Evolutionary conservation across 2,888 invertebrate species (phyloP).

Genomic region (Ligdia adustata): DNA sequence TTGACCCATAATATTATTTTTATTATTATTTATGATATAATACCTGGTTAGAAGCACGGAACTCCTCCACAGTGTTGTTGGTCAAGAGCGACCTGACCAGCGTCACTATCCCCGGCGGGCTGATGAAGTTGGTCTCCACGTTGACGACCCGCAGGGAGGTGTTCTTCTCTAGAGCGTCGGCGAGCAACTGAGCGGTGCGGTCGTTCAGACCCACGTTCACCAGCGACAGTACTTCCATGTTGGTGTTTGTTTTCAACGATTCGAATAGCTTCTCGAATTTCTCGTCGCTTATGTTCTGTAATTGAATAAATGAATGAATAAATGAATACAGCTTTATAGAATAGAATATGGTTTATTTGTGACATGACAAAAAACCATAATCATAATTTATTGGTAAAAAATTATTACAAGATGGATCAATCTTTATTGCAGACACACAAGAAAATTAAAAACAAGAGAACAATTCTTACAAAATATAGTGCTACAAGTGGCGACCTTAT

Average conservation of each 20-base stretch:
- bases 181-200: slow-evolving; percentile 91
- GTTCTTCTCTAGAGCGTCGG: slow-evolving; percentile 92
- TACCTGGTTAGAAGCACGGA: slow-evolving; percentile 99
- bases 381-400: no score
- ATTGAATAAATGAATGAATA: slow-evolving; percentile 34
- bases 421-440: no score
- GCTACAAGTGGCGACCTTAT: no score
- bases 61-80: slow-evolving; percentile 95
- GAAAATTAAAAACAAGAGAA: no score
- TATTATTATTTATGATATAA: no score
- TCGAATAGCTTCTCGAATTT: slow-evolving; percentile 95
- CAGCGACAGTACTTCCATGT: slow-evolving; percentile 95
- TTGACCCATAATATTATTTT: no score
- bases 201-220: slow-evolving; percentile 97
- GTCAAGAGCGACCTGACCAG: slow-evolving; percentile 94
- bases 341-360: no score
- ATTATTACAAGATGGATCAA: no score
- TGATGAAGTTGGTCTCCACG: slow-evolving; percentile 98
- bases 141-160: slow-evolving; percentile 92
- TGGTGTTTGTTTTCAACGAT: slow-evolving; percentile 94
- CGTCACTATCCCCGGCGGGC: slow-evolving; percentile 93
- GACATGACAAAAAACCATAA: no score
- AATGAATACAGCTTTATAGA: no score
- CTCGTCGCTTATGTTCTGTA: slow-evolving; percentile 98
- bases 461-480: no score